Evolutionary conservation across 2,888 invertebrate species (phyloP).

Genomic region (Anoplius nigerrimus): DNA sequence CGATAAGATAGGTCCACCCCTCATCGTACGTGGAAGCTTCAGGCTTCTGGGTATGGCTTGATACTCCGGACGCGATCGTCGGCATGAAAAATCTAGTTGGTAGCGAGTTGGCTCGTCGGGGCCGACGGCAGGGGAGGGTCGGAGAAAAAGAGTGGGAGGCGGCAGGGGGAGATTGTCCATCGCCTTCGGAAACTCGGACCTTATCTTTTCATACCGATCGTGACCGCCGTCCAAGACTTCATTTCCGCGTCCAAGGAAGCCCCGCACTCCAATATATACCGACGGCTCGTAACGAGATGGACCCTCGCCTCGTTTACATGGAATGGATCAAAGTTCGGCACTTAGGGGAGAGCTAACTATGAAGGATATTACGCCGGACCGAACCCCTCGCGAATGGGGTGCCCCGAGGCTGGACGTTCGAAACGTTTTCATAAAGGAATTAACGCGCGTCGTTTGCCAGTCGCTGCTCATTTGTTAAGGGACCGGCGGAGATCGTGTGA

Average conservation of each 20-base stretch:
- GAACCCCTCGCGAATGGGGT: too few relatives aligned
- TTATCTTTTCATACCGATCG: slow-evolving; percentile 73
- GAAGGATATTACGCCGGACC: slow-evolving; percentile 2
- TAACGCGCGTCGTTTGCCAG: too few relatives aligned
- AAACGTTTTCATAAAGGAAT: too few relatives aligned
- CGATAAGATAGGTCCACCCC: slow-evolving; percentile 72
- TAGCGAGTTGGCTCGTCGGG: slow-evolving; percentile 38
- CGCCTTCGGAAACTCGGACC: slow-evolving; percentile 60
- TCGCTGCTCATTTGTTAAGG: too few relatives aligned
- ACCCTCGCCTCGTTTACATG: slow-evolving; percentile 68
- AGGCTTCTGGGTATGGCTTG: slow-evolving; percentile 60
- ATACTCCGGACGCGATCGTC: slow-evolving; percentile 72
- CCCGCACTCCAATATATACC: slow-evolving; percentile 63
- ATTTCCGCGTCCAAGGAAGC: slow-evolving; percentile 72
- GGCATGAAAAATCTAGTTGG: slow-evolving; percentile 73
- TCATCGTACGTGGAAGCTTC: slow-evolving; percentile 26
- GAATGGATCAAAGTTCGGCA: slow-evolving; percentile 53
- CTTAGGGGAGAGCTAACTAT: slow-evolving; percentile 12
- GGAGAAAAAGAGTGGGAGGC: slow-evolving; percentile 35
- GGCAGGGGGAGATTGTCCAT: slow-evolving; percentile 48
- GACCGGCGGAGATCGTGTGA: too few relatives aligned
- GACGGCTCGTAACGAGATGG: slow-evolving; percentile 61
- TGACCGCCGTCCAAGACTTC: slow-evolving; percentile 70
- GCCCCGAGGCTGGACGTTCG: too few relatives aligned
- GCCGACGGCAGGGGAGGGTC: slow-evolving; percentile 12